phyloP scores from a whole-genome alignment of 1,140 invertebrate genomes.

The Nymphalis io region DNA sequence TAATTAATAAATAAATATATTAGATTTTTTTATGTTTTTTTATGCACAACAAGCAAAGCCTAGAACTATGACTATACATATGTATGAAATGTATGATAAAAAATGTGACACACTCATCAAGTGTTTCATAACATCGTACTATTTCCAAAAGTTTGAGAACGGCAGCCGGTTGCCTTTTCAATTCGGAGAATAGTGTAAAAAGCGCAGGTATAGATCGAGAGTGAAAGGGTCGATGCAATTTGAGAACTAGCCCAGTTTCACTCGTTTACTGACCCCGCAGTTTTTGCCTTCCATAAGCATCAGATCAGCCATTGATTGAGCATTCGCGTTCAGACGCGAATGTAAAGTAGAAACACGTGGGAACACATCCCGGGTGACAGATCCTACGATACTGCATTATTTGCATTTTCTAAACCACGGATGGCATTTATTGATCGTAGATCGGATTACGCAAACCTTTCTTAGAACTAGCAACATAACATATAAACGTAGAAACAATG shows the following conservation, averaged over 20 bases:
- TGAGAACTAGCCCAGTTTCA: constrained; percentile 74
- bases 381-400: constrained; percentile 62
- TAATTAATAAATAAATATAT: too few species aligned
- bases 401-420: constrained; percentile 51
- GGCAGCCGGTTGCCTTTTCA: constrained; percentile 49
- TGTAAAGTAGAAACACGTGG: constrained; percentile 75
- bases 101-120: too few species aligned
- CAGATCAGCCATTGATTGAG: constrained; percentile 65
- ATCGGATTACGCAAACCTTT: constrained; percentile 33
- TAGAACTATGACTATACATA: too few species aligned
- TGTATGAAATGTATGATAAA: too few species aligned
- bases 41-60: too few species aligned
- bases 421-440: constrained; percentile 13
- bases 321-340: constrained; percentile 43
- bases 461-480: constrained; percentile 15
- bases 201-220: constrained; percentile 77
- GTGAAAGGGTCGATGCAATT: constrained; percentile 80
- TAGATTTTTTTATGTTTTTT: too few species aligned
- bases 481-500: background rate
- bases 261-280: constrained; percentile 66
- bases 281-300: constrained; percentile 61
- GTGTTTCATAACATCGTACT: too few species aligned
- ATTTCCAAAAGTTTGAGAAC: constrained; percentile 32
- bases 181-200: constrained; percentile 75
- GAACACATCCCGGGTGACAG: constrained; percentile 55